Evolutionary conservation across 2,888 invertebrate species (phyloP).

Genomic region (Zelleria hepariella): DNA sequence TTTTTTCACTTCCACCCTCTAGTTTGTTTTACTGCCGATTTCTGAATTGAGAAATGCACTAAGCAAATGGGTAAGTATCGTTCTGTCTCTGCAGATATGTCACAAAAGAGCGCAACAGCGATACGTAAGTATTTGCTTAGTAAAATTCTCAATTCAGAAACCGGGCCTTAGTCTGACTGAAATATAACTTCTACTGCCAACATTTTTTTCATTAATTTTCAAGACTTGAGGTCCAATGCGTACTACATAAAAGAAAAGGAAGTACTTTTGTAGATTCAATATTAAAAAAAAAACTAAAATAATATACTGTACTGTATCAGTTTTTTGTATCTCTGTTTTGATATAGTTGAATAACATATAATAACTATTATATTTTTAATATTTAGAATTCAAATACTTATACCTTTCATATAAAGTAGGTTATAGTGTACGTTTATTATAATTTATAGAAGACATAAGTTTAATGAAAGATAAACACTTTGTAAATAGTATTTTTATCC

Average conservation of each 20-base stretch:
- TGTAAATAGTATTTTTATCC: background rate
- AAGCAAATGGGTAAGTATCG: too few species aligned
- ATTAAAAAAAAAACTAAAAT: background rate
- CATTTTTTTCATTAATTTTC: background rate
- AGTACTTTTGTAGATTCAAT: conserved; percentile 1
- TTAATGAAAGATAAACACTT: background rate
- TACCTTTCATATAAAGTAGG: background rate
- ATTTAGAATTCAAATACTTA: background rate
- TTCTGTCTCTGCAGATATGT: too few species aligned
- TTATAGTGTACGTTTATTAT: background rate
- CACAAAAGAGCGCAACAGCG: too few species aligned
- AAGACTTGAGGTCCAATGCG: background rate
- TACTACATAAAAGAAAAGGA: background rate
- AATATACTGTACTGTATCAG: background rate
- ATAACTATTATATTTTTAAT: background rate
- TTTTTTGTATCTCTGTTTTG: background rate
- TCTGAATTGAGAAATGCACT: too few species aligned
- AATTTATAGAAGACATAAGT: background rate
- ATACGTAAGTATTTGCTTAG: background rate
- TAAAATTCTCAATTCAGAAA: background rate
- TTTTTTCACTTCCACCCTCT: too few species aligned
- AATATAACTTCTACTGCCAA: background rate
- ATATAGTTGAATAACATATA: background rate
- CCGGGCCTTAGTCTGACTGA: background rate
- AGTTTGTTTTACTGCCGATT: too few species aligned